A percentile compares a stretch with the other conserved stretches of the same genome.
phyloP scores from a whole-genome alignment of 2,797 vertebrate genomes.

The Argya squamiceps region DNA sequence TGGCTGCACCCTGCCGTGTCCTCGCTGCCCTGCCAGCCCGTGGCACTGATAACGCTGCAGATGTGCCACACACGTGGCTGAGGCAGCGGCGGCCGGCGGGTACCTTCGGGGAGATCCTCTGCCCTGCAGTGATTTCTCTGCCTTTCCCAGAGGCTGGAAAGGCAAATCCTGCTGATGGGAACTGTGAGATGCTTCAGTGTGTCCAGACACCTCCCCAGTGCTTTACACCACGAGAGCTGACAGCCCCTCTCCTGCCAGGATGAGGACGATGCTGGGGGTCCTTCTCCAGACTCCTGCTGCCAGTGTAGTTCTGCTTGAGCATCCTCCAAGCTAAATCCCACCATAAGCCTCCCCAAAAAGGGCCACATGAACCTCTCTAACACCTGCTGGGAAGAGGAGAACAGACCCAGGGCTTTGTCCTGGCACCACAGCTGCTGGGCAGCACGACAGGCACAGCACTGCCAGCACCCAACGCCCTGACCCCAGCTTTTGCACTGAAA shows the following conservation, averaged over 20 bases:
- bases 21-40: accelerated
- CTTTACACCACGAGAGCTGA: accelerated
- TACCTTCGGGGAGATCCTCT: neutral
- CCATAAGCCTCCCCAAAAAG: accelerated
- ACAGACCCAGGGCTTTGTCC: neutral
- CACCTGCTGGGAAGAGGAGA: neutral
- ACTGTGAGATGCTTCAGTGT: neutral
- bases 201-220: neutral
- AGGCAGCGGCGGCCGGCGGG: accelerated
- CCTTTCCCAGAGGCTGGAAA: neutral
- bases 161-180: neutral
- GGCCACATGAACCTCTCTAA: neutral
- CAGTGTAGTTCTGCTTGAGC: neutral
- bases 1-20: neutral
- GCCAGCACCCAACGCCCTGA: neutral
- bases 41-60: neutral
- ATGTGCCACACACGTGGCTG: neutral
- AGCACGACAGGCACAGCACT: accelerated
- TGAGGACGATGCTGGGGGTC: accelerated
- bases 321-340: neutral
- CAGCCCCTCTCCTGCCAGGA: neutral
- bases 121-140: neutral
- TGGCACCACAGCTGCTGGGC: neutral
- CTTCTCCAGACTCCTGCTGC: neutral
- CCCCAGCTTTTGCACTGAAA: neutral